phyloP scores from a whole-genome alignment of 2,888 invertebrate species.

The Octonoba sinensis region DNA sequence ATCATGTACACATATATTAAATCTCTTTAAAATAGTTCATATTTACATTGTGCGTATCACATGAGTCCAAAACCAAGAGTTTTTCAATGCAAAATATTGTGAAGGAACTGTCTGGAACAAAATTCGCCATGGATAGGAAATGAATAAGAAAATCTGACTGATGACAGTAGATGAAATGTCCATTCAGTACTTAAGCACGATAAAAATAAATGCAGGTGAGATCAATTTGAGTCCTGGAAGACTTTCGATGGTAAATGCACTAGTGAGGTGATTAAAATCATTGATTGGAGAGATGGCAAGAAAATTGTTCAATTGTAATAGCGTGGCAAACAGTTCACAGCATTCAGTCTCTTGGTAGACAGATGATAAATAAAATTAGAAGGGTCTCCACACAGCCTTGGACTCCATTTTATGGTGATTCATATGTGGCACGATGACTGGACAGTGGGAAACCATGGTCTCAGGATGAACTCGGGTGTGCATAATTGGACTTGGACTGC shows the following conservation, averaged over 20 bases:
- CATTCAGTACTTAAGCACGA: not conserved
- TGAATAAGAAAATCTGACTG: not conserved
- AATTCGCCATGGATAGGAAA: not conserved
- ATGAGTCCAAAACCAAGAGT: not conserved
- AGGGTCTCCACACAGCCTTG: conserved; percentile 63
- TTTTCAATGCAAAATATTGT: not conserved
- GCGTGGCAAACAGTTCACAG: not conserved
- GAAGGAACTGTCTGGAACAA: conserved; percentile 15
- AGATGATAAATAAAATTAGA: conserved; percentile 24
- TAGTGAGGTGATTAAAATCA: too few species aligned
- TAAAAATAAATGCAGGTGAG: not conserved
- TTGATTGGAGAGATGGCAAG: too few species aligned
- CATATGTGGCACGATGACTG: not conserved
- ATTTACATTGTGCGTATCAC: conserved; percentile 12
- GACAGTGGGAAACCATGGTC: conserved; percentile 6
- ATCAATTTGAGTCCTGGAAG: too few species aligned
- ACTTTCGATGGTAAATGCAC: too few species aligned
- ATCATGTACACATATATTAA: too few species aligned
- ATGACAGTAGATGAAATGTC: conserved; percentile 2
- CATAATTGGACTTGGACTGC: conserved; percentile 34
- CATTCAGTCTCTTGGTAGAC: not conserved
- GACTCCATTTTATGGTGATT: conserved; percentile 23
- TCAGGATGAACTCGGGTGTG: not conserved
- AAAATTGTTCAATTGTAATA: too few species aligned
- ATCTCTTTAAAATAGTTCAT: not conserved